A percentile compares a stretch with the other conserved stretches of the same genome.
Conservation (phyloP, 2,888 invertebrate genomes). For the Plemyria rubiginata region DNA sequence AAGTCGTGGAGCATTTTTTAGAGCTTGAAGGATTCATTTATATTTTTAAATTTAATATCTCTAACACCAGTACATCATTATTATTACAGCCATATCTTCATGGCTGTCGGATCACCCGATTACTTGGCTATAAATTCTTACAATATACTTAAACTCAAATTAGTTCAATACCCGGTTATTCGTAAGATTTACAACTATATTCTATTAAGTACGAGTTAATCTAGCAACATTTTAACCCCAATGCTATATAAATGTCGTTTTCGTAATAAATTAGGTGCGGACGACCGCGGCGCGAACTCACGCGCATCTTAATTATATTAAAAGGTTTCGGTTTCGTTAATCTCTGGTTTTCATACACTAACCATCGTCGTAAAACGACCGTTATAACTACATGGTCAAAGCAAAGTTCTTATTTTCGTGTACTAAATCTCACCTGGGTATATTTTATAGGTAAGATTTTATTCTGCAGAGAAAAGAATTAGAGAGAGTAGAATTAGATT, state of each 20-base stretch:
- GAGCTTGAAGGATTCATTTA: not conserved
- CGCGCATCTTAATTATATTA: conserved; percentile 67
- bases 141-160: conserved; percentile 46
- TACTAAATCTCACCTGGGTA: too few species aligned
- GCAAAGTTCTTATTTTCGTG: too few species aligned
- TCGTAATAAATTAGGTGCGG: conserved; percentile 31
- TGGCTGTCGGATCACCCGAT: conserved; percentile 33
- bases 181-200: conserved; percentile 41
- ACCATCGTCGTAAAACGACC: too few species aligned
- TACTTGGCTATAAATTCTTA: conserved; percentile 36
- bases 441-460: too few species aligned
- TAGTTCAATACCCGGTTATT: conserved; percentile 35
- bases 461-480: too few species aligned
- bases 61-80: conserved; percentile 12
- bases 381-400: too few species aligned
- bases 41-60: conserved; percentile 9
- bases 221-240: conserved; percentile 48
- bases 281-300: conserved; percentile 53
- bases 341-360: conserved; percentile 26
- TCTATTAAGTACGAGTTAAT: conserved; percentile 41
- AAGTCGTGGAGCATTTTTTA: too few species aligned
- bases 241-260: conserved; percentile 39
- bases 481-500: too few species aligned
- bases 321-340: conserved; percentile 56
- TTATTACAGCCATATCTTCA: conserved; percentile 24